Evolutionary conservation across 2,888 invertebrate genomes (phyloP), one percentile per base, ranked within the genome.

Genomic region (Eutolmus rufibarbis): DNA sequence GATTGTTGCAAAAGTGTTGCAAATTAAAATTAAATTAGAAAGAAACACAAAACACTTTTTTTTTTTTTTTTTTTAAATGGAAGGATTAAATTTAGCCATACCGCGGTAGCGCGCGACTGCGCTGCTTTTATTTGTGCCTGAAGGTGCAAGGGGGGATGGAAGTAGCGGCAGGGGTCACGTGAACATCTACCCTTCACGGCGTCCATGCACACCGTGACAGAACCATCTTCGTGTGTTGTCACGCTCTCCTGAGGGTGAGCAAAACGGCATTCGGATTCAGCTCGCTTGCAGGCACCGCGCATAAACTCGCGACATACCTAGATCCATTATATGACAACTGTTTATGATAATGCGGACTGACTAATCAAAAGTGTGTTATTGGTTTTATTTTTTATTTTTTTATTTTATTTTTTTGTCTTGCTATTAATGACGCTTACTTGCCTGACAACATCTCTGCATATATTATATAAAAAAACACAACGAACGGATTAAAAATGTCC

Each of bases 181-280:
- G 97, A 96, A 96, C 98, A 98, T 96, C 97, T 97, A 95, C 97
- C 97, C 96, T 97, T 97, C 95, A 98, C 97, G 96, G 97, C 98
- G 96, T 98, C 98, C 98, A 98, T 98, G 97, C 98, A 98, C 96
- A 98, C 98, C 95, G 98, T 98, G 96, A 98, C 98, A 95, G 97
- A 97, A 96, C 98, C 98, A 96, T 98, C 98, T 94, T 97, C 97
- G 95, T 97, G 98, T 95, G 97, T 96, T 94, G 96, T 96, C 94
- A 98, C 97, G 95, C 97, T 96, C 95, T 98, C 96, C 95, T 97
- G 96, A 95, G 98, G 98, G 96, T 98, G 98, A 95, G 98, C 98
- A 96, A 97, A 98, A 95, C 98, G 98, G 96, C 98, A 98, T 95
- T 98, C 98, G 94, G 96, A 95, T 95, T 98, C 98, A 94, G 97